Conservation (phyloP, 2,888 invertebrate species). For the Aspidiotus destructor region DNA sequence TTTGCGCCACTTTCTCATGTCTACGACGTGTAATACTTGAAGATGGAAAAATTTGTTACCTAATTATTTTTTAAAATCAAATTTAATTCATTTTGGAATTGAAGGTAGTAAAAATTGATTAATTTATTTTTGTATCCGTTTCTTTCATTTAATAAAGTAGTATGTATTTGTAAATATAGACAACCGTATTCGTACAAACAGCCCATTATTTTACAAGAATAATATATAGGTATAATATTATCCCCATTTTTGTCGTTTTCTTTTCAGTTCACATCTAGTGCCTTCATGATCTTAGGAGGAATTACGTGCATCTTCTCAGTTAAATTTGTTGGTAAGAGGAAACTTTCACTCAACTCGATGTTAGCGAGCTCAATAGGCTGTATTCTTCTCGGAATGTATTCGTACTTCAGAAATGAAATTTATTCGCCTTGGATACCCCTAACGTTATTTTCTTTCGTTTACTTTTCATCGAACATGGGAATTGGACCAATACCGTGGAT, state of each 20-base stretch:
- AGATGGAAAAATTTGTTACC: no score
- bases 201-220: no score
- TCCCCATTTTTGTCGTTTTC: background rate
- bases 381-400: constrained; percentile 45
- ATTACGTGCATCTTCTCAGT: constrained; percentile 36
- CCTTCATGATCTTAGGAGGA: constrained; percentile 37
- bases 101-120: no score
- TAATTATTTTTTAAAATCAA: no score
- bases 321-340: constrained; percentile 41
- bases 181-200: no score
- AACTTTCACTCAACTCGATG: constrained; percentile 44
- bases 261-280: constrained; percentile 37
- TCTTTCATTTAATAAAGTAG: no score
- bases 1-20: no score
- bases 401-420: constrained; percentile 38
- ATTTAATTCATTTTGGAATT: no score
- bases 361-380: constrained; percentile 44
- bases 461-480: constrained; percentile 43
- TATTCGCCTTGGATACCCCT: constrained; percentile 44
- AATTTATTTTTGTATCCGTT: no score
- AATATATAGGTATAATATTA: background rate
- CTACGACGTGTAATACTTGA: no score
- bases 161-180: no score
- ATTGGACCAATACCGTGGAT: constrained; percentile 49
- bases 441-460: constrained; percentile 44